Evolutionary conservation across 2,797 vertebrate species (phyloP).

Genomic region (Parauchenoglanis punctatus): DNA sequence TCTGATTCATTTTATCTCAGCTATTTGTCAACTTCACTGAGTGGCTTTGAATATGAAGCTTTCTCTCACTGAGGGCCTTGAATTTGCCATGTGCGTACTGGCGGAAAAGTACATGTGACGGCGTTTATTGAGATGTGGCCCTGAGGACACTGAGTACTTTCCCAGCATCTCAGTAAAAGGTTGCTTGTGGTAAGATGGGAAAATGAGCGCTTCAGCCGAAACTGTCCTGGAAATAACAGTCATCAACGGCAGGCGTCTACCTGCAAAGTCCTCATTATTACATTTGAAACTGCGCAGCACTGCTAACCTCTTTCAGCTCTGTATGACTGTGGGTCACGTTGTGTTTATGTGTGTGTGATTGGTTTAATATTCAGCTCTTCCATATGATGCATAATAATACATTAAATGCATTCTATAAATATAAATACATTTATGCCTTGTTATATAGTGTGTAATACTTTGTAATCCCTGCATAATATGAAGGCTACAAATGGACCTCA

Average conservation of each 20-base stretch:
- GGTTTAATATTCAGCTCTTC: neutral
- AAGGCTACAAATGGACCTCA: neutral
- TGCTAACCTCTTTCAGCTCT: neutral
- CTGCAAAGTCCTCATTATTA: neutral
- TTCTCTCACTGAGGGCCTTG: neutral
- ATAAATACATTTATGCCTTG: neutral
- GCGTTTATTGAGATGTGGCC: neutral
- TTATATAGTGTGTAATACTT: neutral
- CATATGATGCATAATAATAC: neutral
- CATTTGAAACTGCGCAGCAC: slow-evolving; percentile 2
- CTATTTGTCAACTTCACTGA: slow-evolving; percentile 13
- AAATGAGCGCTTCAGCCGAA: slow-evolving; percentile 12
- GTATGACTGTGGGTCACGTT: neutral
- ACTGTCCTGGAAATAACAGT: slow-evolving; percentile 27
- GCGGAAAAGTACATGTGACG: neutral
- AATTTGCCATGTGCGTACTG: neutral
- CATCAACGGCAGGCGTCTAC: neutral
- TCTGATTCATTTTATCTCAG: neutral
- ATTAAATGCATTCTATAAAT: too few species aligned
- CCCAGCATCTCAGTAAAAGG: neutral
- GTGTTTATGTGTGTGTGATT: neutral
- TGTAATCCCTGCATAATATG: neutral
- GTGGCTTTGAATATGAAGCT: slow-evolving; percentile 3
- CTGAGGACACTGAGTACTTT: slow-evolving; percentile 7
- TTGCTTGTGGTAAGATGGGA: neutral